A percentile compares a stretch with the other conserved stretches of the same genome.
Evolutionary conservation across 2,113 vertebrate genomes (phyloP).

Genomic region (Paraplagusia blochii): DNA sequence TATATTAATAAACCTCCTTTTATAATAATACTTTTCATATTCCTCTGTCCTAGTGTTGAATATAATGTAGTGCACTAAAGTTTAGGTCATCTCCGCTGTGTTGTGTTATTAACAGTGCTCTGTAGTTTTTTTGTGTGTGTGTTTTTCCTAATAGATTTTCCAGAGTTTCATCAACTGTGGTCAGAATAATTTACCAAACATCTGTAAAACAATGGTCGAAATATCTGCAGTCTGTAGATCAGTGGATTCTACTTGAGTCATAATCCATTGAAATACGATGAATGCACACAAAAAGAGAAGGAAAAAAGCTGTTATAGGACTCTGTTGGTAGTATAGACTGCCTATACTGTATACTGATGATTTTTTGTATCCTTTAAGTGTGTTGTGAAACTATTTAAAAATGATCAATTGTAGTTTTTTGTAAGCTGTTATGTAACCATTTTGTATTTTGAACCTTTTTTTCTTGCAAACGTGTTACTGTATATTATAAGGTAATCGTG

Average conservation of each 20-base stretch:
- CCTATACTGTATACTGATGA: constrained; percentile 57
- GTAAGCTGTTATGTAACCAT: constrained; percentile 68
- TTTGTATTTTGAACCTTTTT: constrained; percentile 60
- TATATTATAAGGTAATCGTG: constrained; percentile 58
- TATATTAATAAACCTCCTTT: constrained; percentile 57
- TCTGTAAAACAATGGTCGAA: constrained; percentile 31
- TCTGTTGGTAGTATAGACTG: constrained; percentile 55
- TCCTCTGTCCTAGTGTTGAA: constrained; percentile 59
- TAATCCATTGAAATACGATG: constrained; percentile 9
- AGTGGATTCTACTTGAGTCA: neutral
- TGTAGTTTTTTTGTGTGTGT: constrained; percentile 47
- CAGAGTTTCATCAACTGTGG: too few relatives aligned
- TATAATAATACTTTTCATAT: constrained; percentile 56
- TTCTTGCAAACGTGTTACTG: constrained; percentile 61
- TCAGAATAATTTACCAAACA: neutral
- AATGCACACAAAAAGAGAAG: constrained; percentile 22
- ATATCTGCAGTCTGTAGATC: constrained; percentile 33
- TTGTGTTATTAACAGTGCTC: constrained; percentile 50
- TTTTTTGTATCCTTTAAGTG: constrained; percentile 59
- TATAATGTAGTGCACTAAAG: constrained; percentile 71
- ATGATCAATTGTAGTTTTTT: constrained; percentile 64
- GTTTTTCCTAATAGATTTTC: constrained; percentile 1
- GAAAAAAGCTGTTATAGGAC: constrained; percentile 47
- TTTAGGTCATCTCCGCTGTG: constrained; percentile 50
- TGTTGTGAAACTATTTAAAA: constrained; percentile 75